Base-by-base conservation (phyloP, 2,113 vertebrate genomes). In the Triplophysa siluroides region DNA sequence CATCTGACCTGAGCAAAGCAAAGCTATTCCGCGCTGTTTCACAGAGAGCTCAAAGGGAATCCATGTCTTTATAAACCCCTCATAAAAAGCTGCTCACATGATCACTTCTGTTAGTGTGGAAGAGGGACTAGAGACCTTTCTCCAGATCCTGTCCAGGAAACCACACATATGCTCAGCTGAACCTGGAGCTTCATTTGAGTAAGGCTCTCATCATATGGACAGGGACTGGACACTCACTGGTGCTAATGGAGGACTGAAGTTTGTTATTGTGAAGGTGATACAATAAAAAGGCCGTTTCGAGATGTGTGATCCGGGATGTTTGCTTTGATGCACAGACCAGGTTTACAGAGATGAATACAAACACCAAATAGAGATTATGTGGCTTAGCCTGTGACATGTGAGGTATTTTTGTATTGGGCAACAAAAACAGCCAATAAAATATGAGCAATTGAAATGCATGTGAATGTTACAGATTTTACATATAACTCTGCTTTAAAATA, bases 151-250 rank as follows among this genome's bases (percentile, higher is more conserved):
- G 87, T 85, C 93, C 91, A 93, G 92, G 92, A 88, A 92, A 89
- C 81, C 90, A 91, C 93, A 92, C 90, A 84, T 69, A 18, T 82
- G 88, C 90, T 88, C 84, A 77, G 78, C 18, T 64, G 3, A 33
- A 62, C 13, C 47, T 29, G 41, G 85, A 85, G 85, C 65, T 70
- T 93, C 91, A 84, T 89, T 87, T 93, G 93, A 94, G 93, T 93
- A 94, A 94, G 92, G 91, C 89, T 90, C 78, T 94, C 93, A 94
- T 94, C 93, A 94, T 33, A 47, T 90, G 91, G 92, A 73, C 77
- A 77, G 77, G 79, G 67, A 79, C 78, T 73, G 68, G 80, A 81
- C 76, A 63, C 63, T 47, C 41, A 64, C 21, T 29, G 21, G 33
- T n/a, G 16, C 26, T 41, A 29, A 29, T 23, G 16, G 16, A 21